Evolutionary conservation across 2,888 invertebrate species (phyloP), one percentile per base, ranked within the genome.

Genomic region (Periphyllus acericola): DNA sequence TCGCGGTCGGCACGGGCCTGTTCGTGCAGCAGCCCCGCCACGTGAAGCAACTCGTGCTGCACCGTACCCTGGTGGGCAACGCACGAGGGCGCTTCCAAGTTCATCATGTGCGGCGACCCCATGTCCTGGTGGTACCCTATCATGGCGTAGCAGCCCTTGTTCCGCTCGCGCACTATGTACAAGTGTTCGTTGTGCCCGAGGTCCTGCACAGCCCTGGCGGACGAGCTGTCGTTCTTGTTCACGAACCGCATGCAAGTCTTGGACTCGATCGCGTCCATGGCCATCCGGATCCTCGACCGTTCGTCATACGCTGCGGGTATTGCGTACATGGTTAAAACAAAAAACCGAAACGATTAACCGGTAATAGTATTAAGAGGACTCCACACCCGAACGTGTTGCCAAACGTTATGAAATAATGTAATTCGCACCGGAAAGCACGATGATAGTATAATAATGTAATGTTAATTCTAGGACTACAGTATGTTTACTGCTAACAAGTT

Each of bases 1-100:
- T 91, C 91, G 25, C 91, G 89, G 89, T 91, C 91, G 8, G 89
- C 89, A 9, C 91, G 89, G 1, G 91, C 90, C 89, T 91, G 91
- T 84, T 91, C 91, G 78, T 91, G 91, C 52, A 90, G 89, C 14
- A 91, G 82, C 14, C 91, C 91, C 21, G 90, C 89, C 0, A 90
- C 90, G 89, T 91, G 91, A 17, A 91, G 89, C 55, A 91, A 88
- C 85, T 91, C 91, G 80, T 91, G 91, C 71, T 91, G 90, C 36
- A 91, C 90, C 14, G 90, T 90, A 25, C 91, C 91, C n/a, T 89
- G 82, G 34, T 90, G 79, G 25, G 85, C 83, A 8, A 90, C 89
- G 82, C 91, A 91, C 34, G 89, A 89, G 8, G 91, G 90, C 3
- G 90, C 74, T 71, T 90, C 90, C 14, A 90, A 89, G 89, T 91